Base-by-base conservation (phyloP, 2,888 invertebrate genomes). In the Lamellibrachia satsuma region DNA sequence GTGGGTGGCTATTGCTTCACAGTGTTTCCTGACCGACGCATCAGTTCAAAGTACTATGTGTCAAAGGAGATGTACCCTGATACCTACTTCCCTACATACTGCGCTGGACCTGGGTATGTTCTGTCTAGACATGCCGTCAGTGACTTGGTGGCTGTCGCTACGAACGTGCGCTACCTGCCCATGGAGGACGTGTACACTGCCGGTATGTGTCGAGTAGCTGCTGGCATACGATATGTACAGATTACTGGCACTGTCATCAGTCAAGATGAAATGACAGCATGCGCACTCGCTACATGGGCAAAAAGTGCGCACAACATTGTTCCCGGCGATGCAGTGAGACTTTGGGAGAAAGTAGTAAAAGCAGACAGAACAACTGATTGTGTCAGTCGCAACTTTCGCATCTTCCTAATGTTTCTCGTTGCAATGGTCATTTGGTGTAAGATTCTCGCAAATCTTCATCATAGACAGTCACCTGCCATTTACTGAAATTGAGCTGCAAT, bases 1-100 rank as follows among this genome's bases (percentile, higher is more conserved):
- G 92, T 94, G 7, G 94, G 94, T n/a, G 94, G 94, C 39, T 94
- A 94, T 91, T 94, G 94, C 91, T 94, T 94, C 92, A 94, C 94
- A 0, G 94, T 94, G 9, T 93, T 92, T 91, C 94, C 94, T 1
- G 94, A 94, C 92, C 90, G 94, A 7, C 55, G 94, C 75, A 75
- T 91, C 51, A 92, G 92, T 22, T 94, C 94, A 2, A 94, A 94
- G 92, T 94, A 93, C 60, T 93, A 93, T 51, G 93, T 93, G 9
- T 92, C 94, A 4, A 52, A 51, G 15, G n/a, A 52, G 11, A 90
- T 75, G 39, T 94, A 94, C 55, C 94, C 94, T 3, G 93, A 93
- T 90, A 27, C 15, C 9, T 94, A 94, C 93, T 94, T 94, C 93
- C 94, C 94, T 8, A 94, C 94, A 8, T 94, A 94, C 94, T 94